Evolutionary conservation across 2,113 vertebrate species (phyloP).

Genomic region (Pangasianodon hypophthalmus): DNA sequence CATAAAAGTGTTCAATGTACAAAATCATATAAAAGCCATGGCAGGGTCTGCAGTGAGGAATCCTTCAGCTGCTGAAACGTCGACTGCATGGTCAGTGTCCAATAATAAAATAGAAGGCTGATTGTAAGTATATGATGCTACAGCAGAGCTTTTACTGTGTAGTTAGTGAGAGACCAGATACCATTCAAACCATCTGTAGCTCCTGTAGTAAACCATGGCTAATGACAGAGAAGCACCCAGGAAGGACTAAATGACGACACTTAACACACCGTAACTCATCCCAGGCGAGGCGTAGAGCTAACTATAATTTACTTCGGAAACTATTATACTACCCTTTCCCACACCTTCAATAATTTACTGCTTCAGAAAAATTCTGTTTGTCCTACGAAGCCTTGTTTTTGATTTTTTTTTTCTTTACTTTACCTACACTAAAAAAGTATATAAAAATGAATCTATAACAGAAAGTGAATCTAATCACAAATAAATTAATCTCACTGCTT

Average conservation of each 20-base stretch:
- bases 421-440: not conserved
- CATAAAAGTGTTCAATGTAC: not conserved
- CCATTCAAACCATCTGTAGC: conserved; percentile 33
- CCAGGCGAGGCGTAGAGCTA: not conserved
- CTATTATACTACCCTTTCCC: conserved; percentile 12
- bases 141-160: conserved; percentile 34
- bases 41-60: conserved; percentile 24
- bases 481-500: not conserved
- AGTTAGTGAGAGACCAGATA: conserved; percentile 21
- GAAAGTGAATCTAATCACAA: not conserved
- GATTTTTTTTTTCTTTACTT: not conserved
- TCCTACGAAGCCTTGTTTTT: not conserved
- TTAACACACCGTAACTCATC: conserved; percentile 6
- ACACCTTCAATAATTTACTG: conserved; percentile 9
- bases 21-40: not conserved
- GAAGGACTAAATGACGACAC: conserved; percentile 21
- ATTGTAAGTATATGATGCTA: conserved; percentile 26
- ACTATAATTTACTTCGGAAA: conserved; percentile 16
- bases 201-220: conserved; percentile 24
- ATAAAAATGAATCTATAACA: not conserved
- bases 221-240: conserved; percentile 49
- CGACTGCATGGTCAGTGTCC: not conserved
- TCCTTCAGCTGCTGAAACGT: not conserved
- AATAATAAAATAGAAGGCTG: conserved; percentile 19
- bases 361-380: not conserved